phyloP scores from a whole-genome alignment of 2,888 invertebrate genomes.

The Dynastes maya region DNA sequence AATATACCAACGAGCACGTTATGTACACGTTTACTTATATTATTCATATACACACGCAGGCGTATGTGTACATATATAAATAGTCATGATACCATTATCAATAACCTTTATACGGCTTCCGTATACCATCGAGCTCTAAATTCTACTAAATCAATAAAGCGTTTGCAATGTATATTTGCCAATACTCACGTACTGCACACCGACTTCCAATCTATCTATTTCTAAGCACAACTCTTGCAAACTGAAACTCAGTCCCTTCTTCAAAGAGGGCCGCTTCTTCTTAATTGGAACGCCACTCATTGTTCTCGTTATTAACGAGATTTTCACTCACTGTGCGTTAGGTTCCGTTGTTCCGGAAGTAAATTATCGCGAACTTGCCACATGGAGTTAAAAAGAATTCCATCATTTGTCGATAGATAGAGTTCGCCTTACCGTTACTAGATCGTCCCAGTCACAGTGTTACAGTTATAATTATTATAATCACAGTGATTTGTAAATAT shows the following conservation, averaged over 20 bases:
- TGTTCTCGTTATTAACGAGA: not conserved
- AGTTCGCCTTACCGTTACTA: not conserved
- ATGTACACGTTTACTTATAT: not conserved
- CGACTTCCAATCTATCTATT: conserved; percentile 61
- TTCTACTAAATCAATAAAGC: conserved; percentile 8
- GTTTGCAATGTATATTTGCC: not conserved
- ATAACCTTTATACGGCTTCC: not conserved
- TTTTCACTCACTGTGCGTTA: conserved; percentile 16
- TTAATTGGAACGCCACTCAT: conserved; percentile 33
- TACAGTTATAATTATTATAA: conserved; percentile 1
- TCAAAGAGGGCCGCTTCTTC: conserved; percentile 50
- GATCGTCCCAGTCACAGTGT: conserved; percentile 3
- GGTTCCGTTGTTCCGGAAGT: conserved; percentile 26
- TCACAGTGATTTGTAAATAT: conserved; percentile 1
- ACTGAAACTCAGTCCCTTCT: conserved; percentile 64
- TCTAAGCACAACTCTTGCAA: conserved; percentile 63
- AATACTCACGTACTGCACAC: conserved; percentile 55
- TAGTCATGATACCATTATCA: conserved; percentile 19
- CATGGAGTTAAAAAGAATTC: not conserved
- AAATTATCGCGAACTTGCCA: conserved; percentile 40
- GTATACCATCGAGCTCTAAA: not conserved
- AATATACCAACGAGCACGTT: not conserved
- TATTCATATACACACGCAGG: not conserved
- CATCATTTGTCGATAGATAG: not conserved
- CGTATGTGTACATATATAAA: conserved; percentile 7